Conservation (phyloP, 2,797 vertebrate genomes). For the Nothura maculosa region DNA sequence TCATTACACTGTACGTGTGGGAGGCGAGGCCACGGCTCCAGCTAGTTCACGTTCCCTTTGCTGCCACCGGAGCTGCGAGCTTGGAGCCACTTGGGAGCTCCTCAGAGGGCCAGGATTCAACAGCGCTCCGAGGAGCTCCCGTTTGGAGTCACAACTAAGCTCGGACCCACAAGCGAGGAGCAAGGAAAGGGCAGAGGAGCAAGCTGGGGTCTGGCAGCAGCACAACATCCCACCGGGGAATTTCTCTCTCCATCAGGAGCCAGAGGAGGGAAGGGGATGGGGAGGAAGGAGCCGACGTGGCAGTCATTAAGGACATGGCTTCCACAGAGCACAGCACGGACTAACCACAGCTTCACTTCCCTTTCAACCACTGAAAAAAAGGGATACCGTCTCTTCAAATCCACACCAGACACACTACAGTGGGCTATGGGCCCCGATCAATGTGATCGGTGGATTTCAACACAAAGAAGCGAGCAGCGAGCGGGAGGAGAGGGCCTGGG, state of each 20-base stretch:
- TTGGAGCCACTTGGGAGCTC: background rate
- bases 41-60: background rate
- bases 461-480: constrained; percentile 20
- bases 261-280: background rate
- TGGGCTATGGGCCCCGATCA: constrained; percentile 78
- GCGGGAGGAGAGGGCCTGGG: too few relatives aligned
- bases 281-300: background rate
- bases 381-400: constrained; percentile 69
- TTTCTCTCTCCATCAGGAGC: background rate
- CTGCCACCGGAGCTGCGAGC: background rate
- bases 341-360: background rate
- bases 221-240: background rate
- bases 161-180: background rate
- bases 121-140: fast-evolving
- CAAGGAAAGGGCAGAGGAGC: background rate
- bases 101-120: background rate
- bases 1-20: fast-evolving
- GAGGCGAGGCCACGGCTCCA: background rate
- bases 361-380: constrained; percentile 2
- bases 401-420: constrained; percentile 62
- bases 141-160: background rate
- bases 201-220: background rate
- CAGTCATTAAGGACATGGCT: background rate
- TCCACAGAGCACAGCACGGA: background rate
- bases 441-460: constrained; percentile 79